Base-by-base conservation (phyloP, 1,140 invertebrate species). In the Drosophila parabipectinata region DNA sequence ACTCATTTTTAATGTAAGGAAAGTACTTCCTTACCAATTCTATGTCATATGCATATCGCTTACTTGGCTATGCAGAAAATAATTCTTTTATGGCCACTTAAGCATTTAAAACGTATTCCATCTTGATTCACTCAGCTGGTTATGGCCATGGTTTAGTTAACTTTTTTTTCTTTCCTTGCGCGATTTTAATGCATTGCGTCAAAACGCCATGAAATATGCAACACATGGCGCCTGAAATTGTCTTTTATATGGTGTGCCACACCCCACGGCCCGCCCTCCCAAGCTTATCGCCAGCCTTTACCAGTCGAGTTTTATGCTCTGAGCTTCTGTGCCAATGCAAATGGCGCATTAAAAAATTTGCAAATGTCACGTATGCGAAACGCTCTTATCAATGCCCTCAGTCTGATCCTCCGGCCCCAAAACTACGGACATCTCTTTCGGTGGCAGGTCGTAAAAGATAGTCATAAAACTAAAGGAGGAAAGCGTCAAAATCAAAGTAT, bases 191-290 rank as follows among this genome's bases (percentile, higher is more conserved):
- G 60, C 72, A 66, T 54, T 60, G 78, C 62, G 74, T 76, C 52
- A 85, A 85, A 85, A 82, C 61, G 78, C 82, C 82, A 82, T 85
- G 82, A 85, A 85, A 87, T 85, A 85, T 85, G 82, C 82, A 85
- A 82, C 82, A 85, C 82, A 87, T 87, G 82, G 74, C 77, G 82
- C 81, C 82, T 64, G 51, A 72, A 87, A 78, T 72, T 75, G 82
- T 78, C 74, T 74, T 87, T 85, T 81, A 85, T 77, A 75, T 51
- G 67, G 39, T 10, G 10, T 26, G 61, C 34, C 62, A 52, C 61
- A 32, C 79, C 57, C 50, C 8, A 28, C 5, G 34, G 21, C 55
- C 48, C 63, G 21, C 56, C 50, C 68, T 26, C 47, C 44, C 24
- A 47, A n/a, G 39, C 50, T 72, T 57, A 56, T 48, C 57, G 47